These are phyloP conservation scores for Hemichromis elongatus DNA, from an alignment of 2,113 vertebrate genomes.

Conservation along the genomic window DNA sequence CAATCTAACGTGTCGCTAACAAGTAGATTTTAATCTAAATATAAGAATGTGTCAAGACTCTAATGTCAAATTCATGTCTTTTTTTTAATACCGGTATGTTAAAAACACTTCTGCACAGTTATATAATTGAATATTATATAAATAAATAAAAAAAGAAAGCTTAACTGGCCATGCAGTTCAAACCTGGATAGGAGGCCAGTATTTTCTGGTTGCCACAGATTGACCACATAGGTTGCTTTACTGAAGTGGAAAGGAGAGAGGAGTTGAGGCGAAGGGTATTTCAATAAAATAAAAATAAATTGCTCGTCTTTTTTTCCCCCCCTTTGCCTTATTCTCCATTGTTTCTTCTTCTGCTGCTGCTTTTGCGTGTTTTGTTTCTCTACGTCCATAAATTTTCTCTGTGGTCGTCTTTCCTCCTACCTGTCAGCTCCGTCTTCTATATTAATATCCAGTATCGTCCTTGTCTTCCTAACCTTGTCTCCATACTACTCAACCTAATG, in stretches of 20 bases:
- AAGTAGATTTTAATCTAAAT: neutral
- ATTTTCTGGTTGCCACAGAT: neutral
- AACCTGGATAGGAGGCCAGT: neutral
- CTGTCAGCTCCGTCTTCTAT: too few relatives aligned
- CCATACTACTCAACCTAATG: too few relatives aligned
- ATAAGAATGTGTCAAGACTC: neutral
- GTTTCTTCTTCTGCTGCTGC: neutral
- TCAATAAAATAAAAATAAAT: neutral
- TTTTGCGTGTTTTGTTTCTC: too few relatives aligned
- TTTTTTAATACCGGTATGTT: neutral
- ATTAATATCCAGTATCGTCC: too few relatives aligned
- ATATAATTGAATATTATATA: neutral
- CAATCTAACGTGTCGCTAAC: neutral
- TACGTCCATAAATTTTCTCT: neutral
- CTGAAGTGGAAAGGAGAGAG: neutral
- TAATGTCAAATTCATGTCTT: neutral
- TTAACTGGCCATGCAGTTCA: neutral
- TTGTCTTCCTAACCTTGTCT: too few relatives aligned
- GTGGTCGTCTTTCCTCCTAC: too few relatives aligned
- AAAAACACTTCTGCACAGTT: neutral
- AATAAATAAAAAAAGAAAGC: neutral
- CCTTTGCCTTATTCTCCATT: neutral
- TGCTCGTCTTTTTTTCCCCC: neutral
- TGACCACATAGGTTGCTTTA: neutral
- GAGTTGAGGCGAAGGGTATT: neutral